A percentile compares a stretch with the other conserved stretches of the same genome.
phyloP scores from a whole-genome alignment of 2,888 invertebrate species.

The Leptinotarsa haldemani region DNA sequence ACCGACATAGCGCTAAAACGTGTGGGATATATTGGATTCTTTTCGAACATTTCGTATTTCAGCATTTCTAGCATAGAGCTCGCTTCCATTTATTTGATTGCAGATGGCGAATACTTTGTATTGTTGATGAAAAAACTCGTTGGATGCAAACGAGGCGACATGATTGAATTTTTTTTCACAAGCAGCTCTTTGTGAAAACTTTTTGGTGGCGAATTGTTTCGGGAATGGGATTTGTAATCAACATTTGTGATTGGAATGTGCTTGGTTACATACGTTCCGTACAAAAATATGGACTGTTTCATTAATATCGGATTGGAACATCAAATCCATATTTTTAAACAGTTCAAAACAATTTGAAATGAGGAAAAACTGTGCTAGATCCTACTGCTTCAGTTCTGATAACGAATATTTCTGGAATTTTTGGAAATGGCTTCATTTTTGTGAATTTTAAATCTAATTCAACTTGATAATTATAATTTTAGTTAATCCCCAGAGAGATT shows the following conservation, averaged over 20 bases:
- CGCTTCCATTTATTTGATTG: slow-evolving; percentile 25
- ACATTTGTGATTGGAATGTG: background rate
- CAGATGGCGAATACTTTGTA: background rate
- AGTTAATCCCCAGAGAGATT: too few species aligned
- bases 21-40: slow-evolving; percentile 38
- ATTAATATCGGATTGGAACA: too few species aligned
- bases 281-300: too few species aligned
- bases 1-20: slow-evolving; percentile 23
- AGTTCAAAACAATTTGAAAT: too few species aligned
- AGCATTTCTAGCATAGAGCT: slow-evolving; percentile 14
- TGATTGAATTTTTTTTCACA: slow-evolving; percentile 3
- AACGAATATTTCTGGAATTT: too few species aligned
- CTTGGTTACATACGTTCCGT: too few species aligned
- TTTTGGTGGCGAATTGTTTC: background rate
- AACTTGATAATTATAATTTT: too few species aligned
- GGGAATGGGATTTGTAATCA: background rate
- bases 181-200: background rate
- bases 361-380: too few species aligned
- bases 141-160: background rate
- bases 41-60: slow-evolving; percentile 35
- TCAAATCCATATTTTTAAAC: too few species aligned
- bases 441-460: too few species aligned
- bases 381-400: too few species aligned
- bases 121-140: background rate
- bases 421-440: too few species aligned